These are phyloP conservation scores for Ochotona curzoniae DNA, from an alignment of 2,113 vertebrate genomes.

Conservation along the genomic window DNA sequence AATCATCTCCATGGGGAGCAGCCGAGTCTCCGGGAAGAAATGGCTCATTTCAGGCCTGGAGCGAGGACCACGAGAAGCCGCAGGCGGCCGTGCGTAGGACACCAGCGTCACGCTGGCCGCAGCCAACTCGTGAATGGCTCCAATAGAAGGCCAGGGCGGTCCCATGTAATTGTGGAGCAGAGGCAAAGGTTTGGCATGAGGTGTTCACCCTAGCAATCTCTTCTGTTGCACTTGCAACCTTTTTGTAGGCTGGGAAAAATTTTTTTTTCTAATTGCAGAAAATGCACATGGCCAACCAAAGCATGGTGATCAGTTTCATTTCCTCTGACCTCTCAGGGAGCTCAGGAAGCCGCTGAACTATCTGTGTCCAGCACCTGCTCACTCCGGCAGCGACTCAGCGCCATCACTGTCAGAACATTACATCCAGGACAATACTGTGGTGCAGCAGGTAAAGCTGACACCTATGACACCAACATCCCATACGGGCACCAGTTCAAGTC, in stretches of 20 bases:
- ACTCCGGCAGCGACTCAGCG: fast-evolving
- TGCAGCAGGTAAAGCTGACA: too few relatives aligned
- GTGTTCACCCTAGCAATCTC: not conserved
- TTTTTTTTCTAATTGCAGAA: not conserved
- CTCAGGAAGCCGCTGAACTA: not conserved
- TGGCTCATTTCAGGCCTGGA: not conserved
- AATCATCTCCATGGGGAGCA: not conserved
- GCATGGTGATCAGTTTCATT: not conserved
- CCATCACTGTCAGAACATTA: not conserved
- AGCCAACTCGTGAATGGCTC: not conserved
- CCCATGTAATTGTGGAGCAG: too few relatives aligned
- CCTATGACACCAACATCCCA: too few relatives aligned
- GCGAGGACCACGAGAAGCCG: not conserved
- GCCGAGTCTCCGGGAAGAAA: not conserved
- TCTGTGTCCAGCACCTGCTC: not conserved
- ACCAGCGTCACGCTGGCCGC: not conserved
- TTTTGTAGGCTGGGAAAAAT: not conserved
- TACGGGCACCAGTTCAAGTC: too few relatives aligned
- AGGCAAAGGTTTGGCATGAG: not conserved
- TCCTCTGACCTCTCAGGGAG: not conserved
- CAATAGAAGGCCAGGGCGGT: not conserved
- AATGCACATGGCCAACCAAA: not conserved
- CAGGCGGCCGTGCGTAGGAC: fast-evolving
- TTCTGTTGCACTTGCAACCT: not conserved
- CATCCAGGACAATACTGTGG: not conserved